phyloP scores from a whole-genome alignment of 2,113 vertebrate species.

The Halichoeres trimaculatus region DNA sequence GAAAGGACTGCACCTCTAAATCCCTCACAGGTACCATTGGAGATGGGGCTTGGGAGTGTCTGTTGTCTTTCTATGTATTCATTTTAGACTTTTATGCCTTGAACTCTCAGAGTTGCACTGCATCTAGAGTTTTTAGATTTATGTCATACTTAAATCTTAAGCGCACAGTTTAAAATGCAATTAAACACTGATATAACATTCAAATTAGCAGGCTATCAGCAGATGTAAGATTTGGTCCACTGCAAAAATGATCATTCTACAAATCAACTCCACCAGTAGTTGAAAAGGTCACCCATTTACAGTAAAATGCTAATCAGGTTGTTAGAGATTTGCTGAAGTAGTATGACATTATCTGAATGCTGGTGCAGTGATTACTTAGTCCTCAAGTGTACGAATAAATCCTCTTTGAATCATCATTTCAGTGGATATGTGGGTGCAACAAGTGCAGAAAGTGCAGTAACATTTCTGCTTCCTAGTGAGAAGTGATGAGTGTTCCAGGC shows the following conservation, averaged over 20 bases:
- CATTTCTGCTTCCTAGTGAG: conserved; percentile 14
- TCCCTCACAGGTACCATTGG: conserved; percentile 82
- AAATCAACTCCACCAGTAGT: background rate
- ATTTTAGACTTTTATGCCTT: conserved; percentile 38
- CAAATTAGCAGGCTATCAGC: conserved; percentile 10
- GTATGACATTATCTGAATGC: conserved; percentile 47
- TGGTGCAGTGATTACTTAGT: conserved; percentile 6
- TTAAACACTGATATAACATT: background rate
- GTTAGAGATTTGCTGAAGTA: conserved; percentile 21
- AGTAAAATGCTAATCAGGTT: conserved; percentile 31
- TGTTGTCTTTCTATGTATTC: conserved; percentile 50
- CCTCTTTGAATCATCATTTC: conserved; percentile 31
- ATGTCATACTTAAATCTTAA: conserved; percentile 3
- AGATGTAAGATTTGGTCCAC: background rate
- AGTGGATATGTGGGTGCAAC: conserved; percentile 4
- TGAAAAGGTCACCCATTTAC: conserved; percentile 22
- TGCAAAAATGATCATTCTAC: background rate
- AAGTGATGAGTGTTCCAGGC: background rate
- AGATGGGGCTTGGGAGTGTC: conserved; percentile 63
- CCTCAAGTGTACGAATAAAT: conserved; percentile 30
- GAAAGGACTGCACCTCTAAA: conserved; percentile 81
- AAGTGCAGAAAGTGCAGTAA: conserved; percentile 19
- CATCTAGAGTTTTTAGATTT: background rate
- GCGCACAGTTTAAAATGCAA: background rate
- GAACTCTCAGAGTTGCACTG: background rate